These are phyloP conservation scores for Eleginops maclovinus DNA, from an alignment of 2,113 vertebrate genomes.

Conservation along the genomic window DNA sequence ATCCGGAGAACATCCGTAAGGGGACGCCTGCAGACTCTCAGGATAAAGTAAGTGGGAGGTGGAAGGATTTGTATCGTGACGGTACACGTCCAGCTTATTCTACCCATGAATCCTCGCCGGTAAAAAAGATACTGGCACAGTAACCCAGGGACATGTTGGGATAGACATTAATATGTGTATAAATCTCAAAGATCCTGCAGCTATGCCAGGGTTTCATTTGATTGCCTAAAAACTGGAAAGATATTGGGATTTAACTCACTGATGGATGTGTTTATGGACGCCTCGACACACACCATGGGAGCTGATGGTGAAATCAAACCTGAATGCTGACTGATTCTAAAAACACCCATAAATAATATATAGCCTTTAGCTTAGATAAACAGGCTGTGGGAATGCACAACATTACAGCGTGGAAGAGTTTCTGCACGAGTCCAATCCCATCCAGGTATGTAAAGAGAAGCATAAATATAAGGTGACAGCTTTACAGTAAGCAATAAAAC, in stretches of 20 bases:
- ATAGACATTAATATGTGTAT: slow-evolving; percentile 2
- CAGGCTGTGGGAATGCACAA: slow-evolving; percentile 31
- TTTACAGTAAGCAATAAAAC: slow-evolving; percentile 36
- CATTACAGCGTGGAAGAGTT: slow-evolving; percentile 32
- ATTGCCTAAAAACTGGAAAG: slow-evolving; percentile 46
- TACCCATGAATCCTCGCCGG: slow-evolving; percentile 18
- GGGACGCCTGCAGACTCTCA: slow-evolving; percentile 53
- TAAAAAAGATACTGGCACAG: not conserved
- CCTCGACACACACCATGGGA: slow-evolving; percentile 48
- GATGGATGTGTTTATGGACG: slow-evolving; percentile 66
- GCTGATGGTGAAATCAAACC: slow-evolving; percentile 68
- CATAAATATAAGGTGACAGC: slow-evolving; percentile 18
- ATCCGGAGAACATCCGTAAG: slow-evolving; percentile 63
- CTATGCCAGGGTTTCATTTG: slow-evolving; percentile 16
- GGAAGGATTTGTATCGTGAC: slow-evolving; percentile 25
- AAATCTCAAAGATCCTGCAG: slow-evolving; percentile 31
- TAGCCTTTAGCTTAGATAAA: slow-evolving; percentile 46
- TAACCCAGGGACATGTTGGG: slow-evolving; percentile 2
- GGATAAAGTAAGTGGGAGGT: slow-evolving; percentile 49
- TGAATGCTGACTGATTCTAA: slow-evolving; percentile 52
- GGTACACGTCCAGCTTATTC: slow-evolving; percentile 8
- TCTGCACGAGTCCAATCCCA: slow-evolving; percentile 38
- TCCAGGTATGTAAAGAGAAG: slow-evolving; percentile 27
- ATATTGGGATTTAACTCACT: slow-evolving; percentile 39
- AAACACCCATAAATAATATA: slow-evolving; percentile 61